phyloP scores from a whole-genome alignment of 2,888 invertebrate species.

The Ectemnius cavifrons region DNA sequence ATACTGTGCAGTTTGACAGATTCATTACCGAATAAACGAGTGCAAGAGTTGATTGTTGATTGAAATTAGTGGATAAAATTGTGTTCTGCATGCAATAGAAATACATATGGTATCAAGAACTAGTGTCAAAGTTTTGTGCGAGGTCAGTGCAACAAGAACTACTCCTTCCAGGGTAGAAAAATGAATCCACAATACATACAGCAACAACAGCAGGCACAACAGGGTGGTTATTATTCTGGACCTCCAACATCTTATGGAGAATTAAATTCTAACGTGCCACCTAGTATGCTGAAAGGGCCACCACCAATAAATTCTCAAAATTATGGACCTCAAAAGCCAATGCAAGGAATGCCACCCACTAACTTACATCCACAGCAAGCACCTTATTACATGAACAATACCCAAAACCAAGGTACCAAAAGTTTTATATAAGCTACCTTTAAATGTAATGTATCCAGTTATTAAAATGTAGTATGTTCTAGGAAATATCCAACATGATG shows the following conservation, averaged over 20 bases:
- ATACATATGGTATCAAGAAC: too few relatives aligned
- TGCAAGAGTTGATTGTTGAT: too few relatives aligned
- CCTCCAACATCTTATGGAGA: slow-evolving; percentile 61
- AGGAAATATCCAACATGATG: slow-evolving; percentile 60
- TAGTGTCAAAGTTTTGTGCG: too few relatives aligned
- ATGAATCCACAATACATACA: slow-evolving; percentile 81
- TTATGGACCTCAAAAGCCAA: slow-evolving; percentile 60
- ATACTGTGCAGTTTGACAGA: too few relatives aligned
- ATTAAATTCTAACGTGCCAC: slow-evolving; percentile 64
- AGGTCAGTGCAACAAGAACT: too few relatives aligned
- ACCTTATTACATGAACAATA: slow-evolving; percentile 65
- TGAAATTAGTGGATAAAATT: too few relatives aligned
- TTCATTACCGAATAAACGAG: too few relatives aligned
- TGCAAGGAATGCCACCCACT: slow-evolving; percentile 60
- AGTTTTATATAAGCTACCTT: background rate
- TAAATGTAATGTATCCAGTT: background rate
- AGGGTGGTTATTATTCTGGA: slow-evolving; percentile 58
- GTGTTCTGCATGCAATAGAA: too few relatives aligned
- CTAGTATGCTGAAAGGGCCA: slow-evolving; percentile 58
- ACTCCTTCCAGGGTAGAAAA: slow-evolving; percentile 57
- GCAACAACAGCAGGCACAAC: slow-evolving; percentile 64
- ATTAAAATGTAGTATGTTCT: background rate
- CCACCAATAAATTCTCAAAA: slow-evolving; percentile 49
- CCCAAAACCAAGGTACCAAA: slow-evolving; percentile 48
- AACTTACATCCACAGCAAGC: slow-evolving; percentile 61